Percentiles rank a stretch among this genome's conserved stretches.
Conservation (phyloP, 2,797 vertebrate species). For the Stomatorhinus walkeri region DNA sequence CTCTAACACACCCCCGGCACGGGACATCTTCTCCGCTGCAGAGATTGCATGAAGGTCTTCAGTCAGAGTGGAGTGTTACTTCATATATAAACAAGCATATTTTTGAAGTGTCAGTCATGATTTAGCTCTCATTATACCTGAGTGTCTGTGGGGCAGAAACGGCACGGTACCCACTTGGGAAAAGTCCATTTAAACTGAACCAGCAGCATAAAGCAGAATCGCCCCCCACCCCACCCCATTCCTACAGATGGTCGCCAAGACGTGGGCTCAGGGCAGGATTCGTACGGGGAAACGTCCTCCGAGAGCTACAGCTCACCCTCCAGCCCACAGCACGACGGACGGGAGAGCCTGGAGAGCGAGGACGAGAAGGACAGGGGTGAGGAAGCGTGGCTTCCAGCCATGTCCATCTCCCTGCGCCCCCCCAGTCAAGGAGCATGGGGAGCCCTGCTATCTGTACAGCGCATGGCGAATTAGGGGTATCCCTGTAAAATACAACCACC, state of each 20-base stretch:
- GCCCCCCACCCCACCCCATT: not conserved
- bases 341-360: constrained; percentile 84
- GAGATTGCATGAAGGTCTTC: not conserved
- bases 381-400: not conserved
- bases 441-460: not conserved
- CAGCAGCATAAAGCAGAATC: not conserved
- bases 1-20: not conserved
- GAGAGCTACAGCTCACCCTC: constrained; percentile 91
- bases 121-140: not conserved
- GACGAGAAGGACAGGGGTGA: constrained; percentile 73
- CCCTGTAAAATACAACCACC: not conserved
- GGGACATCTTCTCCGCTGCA: not conserved
- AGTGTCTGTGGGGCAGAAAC: not conserved
- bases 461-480: not conserved
- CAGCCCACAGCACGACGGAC: constrained; percentile 76
- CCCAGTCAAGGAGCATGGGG: not conserved
- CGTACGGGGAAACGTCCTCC: constrained; percentile 82
- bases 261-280: constrained; percentile 69
- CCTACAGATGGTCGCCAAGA: constrained; percentile 37
- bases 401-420: not conserved
- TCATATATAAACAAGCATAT: not conserved
- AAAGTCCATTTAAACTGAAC: not conserved
- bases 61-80: not conserved
- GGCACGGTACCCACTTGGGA: not conserved
- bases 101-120: not conserved